A percentile compares a stretch with the other conserved stretches of the same genome.
phyloP scores from a whole-genome alignment of 2,888 invertebrate genomes.

The Uloborus plumipes region DNA sequence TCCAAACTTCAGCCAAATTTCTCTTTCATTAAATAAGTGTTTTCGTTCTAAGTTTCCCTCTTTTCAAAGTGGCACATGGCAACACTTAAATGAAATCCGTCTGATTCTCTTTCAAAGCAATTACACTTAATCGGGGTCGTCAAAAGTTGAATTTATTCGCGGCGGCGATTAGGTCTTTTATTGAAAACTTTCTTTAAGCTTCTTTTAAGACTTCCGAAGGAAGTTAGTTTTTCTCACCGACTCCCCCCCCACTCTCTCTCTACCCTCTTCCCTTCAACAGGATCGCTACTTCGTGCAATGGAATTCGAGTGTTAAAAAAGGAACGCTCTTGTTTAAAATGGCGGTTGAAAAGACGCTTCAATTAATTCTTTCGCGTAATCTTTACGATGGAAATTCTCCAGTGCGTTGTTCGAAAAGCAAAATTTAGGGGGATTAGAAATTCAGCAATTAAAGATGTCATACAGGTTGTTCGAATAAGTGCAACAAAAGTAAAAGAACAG shows the following conservation, averaged over 20 bases:
- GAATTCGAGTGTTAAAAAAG: constrained; percentile 42
- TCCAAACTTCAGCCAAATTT: neutral
- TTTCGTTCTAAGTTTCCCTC: constrained; percentile 50
- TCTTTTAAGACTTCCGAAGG: constrained; percentile 15
- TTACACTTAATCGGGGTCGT: constrained; percentile 62
- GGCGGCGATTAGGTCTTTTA: constrained; percentile 46
- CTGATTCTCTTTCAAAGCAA: constrained; percentile 60
- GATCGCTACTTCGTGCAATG: neutral
- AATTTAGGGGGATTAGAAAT: too few relatives aligned
- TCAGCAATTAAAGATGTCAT: too few relatives aligned
- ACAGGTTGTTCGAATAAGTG: too few relatives aligned
- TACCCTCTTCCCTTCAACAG: constrained; percentile 16
- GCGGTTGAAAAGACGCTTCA: constrained; percentile 57
- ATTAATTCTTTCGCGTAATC: constrained; percentile 31
- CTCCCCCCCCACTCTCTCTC: neutral
- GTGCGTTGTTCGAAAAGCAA: too few relatives aligned
- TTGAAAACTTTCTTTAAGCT: constrained; percentile 62
- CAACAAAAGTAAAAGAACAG: too few relatives aligned
- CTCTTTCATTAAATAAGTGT: constrained; percentile 56
- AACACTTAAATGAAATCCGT: constrained; percentile 59
- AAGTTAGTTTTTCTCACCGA: neutral
- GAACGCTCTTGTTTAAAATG: constrained; percentile 48
- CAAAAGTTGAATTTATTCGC: constrained; percentile 63
- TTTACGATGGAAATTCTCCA: too few relatives aligned
- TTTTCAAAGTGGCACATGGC: constrained; percentile 38